Conservation (phyloP, 2,888 invertebrate genomes). For the Thymelicus sylvestris region DNA sequence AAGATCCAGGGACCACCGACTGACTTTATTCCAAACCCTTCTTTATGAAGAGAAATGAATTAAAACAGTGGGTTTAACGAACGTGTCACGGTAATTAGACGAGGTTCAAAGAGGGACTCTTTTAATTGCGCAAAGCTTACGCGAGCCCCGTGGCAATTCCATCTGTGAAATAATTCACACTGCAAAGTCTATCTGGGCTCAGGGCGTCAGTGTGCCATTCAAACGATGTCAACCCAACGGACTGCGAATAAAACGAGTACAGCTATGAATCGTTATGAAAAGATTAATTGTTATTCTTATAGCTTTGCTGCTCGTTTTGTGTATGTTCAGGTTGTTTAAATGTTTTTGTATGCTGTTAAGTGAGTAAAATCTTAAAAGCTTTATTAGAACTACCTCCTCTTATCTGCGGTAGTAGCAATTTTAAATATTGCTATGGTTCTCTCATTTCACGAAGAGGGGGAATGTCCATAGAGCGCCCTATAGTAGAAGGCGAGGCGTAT, state of each 20-base stretch:
- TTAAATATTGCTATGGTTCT: too few species aligned
- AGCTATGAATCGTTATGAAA: not conserved
- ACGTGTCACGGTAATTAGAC: constrained; percentile 53
- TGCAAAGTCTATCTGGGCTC: constrained; percentile 31
- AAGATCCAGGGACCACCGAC: constrained; percentile 13
- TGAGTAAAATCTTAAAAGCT: too few species aligned
- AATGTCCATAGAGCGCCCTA: too few species aligned
- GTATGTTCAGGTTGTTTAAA: too few species aligned
- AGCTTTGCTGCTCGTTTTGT: not conserved
- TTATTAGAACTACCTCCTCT: too few species aligned
- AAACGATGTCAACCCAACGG: constrained; percentile 11
- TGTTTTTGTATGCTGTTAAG: too few species aligned
- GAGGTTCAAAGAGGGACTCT: constrained; percentile 51
- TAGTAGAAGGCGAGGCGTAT: too few species aligned
- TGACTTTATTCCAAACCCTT: constrained; percentile 16
- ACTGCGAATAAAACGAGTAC: constrained; percentile 2
- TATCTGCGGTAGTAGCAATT: too few species aligned
- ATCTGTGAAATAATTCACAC: constrained; percentile 41
- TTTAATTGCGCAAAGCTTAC: constrained; percentile 45
- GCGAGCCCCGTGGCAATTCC: constrained; percentile 38
- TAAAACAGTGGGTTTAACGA: constrained; percentile 44
- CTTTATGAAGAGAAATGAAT: constrained; percentile 40
- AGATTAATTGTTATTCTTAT: constrained; percentile 1
- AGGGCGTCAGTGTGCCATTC: constrained; percentile 24
- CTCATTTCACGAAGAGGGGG: too few species aligned